A percentile compares a stretch with the other conserved stretches of the same genome.
Conservation (phyloP, 2,888 invertebrate genomes). For the Drosophila quinaria region DNA sequence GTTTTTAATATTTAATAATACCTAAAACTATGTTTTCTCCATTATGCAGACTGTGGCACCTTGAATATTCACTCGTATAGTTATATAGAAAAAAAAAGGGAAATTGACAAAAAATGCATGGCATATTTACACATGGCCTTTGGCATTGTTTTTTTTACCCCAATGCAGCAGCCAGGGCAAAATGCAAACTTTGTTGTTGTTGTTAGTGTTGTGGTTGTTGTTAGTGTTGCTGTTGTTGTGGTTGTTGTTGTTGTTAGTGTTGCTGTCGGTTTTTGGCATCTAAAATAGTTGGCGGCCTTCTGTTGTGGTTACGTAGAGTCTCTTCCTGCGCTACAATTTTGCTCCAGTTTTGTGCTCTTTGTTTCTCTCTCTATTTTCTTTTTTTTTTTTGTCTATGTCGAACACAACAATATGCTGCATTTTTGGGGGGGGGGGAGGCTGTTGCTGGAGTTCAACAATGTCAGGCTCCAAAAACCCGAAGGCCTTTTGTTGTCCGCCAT, state of each 20-base stretch:
- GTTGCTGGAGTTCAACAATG: slow-evolving; percentile 40
- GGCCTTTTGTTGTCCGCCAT: slow-evolving; percentile 56
- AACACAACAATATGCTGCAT: slow-evolving; percentile 65
- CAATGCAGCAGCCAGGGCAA: slow-evolving; percentile 49
- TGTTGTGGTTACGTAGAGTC: slow-evolving; percentile 67
- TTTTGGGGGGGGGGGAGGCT: not conserved
- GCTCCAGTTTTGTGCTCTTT: slow-evolving; percentile 27
- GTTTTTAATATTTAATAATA: slow-evolving; percentile 26
- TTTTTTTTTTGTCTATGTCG: slow-evolving; percentile 45
- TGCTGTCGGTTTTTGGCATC: slow-evolving; percentile 68
- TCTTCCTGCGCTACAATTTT: slow-evolving; percentile 56
- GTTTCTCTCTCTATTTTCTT: slow-evolving; percentile 11
- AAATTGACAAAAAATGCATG: slow-evolving; percentile 52
- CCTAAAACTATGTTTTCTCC: slow-evolving; percentile 39
- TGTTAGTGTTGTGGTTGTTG: not conserved
- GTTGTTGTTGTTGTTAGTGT: slow-evolving; percentile 40
- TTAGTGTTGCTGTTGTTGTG: slow-evolving; percentile 5
- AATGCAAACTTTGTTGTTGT: slow-evolving; percentile 40
- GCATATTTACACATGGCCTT: slow-evolving; percentile 78
- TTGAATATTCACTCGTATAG: slow-evolving; percentile 6
- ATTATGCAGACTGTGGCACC: slow-evolving; percentile 57
- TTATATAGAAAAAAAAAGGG: slow-evolving; percentile 7
- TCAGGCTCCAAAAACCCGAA: slow-evolving; percentile 31
- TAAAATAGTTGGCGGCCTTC: slow-evolving; percentile 76
- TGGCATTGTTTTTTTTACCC: slow-evolving; percentile 69